These are phyloP conservation scores for Xyrauchen texanus DNA, from an alignment of 2,113 vertebrate species.

Conservation along the genomic window DNA sequence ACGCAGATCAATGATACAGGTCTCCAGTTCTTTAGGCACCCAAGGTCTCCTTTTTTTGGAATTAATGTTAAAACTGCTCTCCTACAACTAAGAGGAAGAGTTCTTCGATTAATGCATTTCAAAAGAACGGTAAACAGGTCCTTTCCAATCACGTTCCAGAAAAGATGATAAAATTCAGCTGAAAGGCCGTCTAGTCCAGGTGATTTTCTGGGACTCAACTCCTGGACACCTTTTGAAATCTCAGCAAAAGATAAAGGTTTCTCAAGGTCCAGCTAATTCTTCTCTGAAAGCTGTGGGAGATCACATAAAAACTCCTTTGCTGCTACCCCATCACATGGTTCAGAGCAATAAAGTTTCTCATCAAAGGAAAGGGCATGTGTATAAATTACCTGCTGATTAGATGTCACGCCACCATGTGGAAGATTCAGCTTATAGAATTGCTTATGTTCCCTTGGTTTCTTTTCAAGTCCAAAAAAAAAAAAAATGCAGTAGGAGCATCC, in stretches of 20 bases:
- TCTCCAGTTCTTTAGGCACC: too few species aligned
- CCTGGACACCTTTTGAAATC: not conserved
- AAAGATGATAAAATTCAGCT: not conserved
- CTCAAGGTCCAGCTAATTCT: too few species aligned
- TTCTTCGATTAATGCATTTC: not conserved
- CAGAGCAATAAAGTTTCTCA: not conserved
- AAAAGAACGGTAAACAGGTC: slow-evolving; percentile 2
- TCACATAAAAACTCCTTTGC: not conserved
- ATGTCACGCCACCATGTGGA: not conserved
- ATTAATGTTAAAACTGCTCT: too few species aligned
- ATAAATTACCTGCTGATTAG: not conserved
- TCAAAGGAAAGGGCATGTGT: not conserved
- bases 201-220: not conserved
- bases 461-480: too few species aligned
- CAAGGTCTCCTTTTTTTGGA: too few species aligned
- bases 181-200: not conserved
- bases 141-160: not conserved
- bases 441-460: too few species aligned
- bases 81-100: too few species aligned
- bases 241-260: too few species aligned
- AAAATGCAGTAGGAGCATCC: too few species aligned
- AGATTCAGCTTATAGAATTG: not conserved
- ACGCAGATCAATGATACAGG: too few species aligned
- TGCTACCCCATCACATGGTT: not conserved
- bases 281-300: too few species aligned